Conservation (phyloP, 2,797 vertebrate species). For the Synaphobranchus kaupii region DNA sequence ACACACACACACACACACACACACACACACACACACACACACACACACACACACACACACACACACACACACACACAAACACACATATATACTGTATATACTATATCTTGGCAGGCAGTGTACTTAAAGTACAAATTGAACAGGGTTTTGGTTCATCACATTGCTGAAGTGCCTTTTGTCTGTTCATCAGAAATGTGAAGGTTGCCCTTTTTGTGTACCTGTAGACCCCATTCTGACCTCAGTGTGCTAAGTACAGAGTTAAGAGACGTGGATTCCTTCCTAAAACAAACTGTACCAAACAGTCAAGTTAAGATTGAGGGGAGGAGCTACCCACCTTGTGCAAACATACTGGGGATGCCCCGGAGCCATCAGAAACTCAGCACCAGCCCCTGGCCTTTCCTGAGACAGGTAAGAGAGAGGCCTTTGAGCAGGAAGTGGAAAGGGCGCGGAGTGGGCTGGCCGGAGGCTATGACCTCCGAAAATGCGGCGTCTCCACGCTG, state of each 20-base stretch:
- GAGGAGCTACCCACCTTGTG: constrained; percentile 61
- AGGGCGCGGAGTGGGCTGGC: background rate
- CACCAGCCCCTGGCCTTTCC: background rate
- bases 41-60: no score
- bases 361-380: constrained; percentile 25
- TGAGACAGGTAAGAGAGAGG: background rate
- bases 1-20: no score
- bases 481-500: background rate
- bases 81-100: background rate
- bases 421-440: background rate
- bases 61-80: no score
- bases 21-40: no score
- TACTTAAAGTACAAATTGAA: background rate
- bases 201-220: constrained; percentile 49
- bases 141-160: background rate
- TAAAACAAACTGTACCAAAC: constrained; percentile 62
- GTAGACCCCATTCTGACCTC: constrained; percentile 51
- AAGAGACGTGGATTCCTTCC: constrained; percentile 67
- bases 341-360: constrained; percentile 60
- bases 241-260: constrained; percentile 59
- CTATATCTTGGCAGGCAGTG: background rate
- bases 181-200: constrained; percentile 54
- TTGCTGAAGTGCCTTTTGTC: constrained; percentile 58
- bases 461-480: background rate
- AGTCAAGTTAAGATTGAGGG: constrained; percentile 52